Conservation (phyloP, 2,888 invertebrate species). For the Drosophila greeni region DNA sequence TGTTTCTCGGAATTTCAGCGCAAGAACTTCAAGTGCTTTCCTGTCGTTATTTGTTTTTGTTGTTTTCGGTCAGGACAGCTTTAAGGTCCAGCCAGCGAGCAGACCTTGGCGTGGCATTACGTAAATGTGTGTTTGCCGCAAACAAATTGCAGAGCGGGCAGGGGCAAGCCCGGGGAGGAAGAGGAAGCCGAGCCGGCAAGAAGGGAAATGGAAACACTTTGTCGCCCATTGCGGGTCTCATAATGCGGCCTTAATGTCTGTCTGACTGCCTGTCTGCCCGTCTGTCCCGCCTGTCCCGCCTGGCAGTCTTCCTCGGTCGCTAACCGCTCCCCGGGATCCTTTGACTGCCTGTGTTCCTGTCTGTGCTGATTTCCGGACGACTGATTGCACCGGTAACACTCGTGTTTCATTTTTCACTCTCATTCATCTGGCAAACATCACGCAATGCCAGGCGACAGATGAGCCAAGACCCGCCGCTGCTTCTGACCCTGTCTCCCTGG, state of each 20-base stretch:
- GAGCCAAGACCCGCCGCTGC: slow-evolving; percentile 33
- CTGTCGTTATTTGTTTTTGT: slow-evolving; percentile 7
- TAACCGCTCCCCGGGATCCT: slow-evolving; percentile 18
- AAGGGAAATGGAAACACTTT: slow-evolving; percentile 52
- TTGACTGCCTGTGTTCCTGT: slow-evolving; percentile 43
- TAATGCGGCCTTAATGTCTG: slow-evolving; percentile 53
- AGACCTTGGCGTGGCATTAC: slow-evolving; percentile 61
- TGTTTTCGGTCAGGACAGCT: slow-evolving; percentile 27
- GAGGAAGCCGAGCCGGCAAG: slow-evolving; percentile 17
- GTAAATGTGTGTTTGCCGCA: slow-evolving; percentile 38
- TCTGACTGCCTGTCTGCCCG: slow-evolving; percentile 21
- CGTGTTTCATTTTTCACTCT: slow-evolving; percentile 66
- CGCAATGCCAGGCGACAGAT: slow-evolving; percentile 58
- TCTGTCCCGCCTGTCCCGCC: slow-evolving; percentile 26
- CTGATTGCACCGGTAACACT: slow-evolving; percentile 70
- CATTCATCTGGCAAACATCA: slow-evolving; percentile 65
- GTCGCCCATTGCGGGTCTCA: slow-evolving; percentile 55
- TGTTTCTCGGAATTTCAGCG: slow-evolving; percentile 63
- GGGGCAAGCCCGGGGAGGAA: slow-evolving; percentile 5
- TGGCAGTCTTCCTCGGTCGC: slow-evolving; percentile 14
- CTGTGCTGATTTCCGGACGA: slow-evolving; percentile 71
- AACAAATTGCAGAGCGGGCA: slow-evolving; percentile 38
- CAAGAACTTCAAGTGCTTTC: slow-evolving; percentile 62
- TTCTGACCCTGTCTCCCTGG: slow-evolving; percentile 23
- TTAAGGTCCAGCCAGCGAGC: slow-evolving; percentile 41